A percentile compares a stretch with the other conserved stretches of the same genome.
Conservation (phyloP, 2,113 vertebrate species). For the Gymnocephalus cernua region DNA sequence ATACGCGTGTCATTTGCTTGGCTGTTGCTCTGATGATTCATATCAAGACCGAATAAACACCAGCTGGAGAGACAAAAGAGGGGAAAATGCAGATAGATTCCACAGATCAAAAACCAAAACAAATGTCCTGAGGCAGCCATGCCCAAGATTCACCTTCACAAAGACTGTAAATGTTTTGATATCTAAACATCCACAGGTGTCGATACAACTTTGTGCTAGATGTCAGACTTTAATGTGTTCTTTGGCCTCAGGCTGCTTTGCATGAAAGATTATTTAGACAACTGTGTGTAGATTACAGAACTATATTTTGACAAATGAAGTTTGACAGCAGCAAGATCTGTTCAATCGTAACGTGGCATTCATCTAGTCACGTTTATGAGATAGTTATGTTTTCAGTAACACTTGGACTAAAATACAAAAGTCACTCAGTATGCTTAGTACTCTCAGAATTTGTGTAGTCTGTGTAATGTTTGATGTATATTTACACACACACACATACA, state of each 20-base stretch:
- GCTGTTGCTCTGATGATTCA: constrained; percentile 12
- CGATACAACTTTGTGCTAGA: neutral
- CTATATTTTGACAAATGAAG: neutral
- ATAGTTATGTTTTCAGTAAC: neutral
- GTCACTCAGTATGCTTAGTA: no score
- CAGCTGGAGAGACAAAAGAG: constrained; percentile 39
- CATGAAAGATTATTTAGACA: constrained; percentile 26
- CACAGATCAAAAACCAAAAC: constrained; percentile 10
- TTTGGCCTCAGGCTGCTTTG: constrained; percentile 7
- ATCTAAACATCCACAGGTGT: constrained; percentile 41
- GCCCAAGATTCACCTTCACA: constrained; percentile 26
- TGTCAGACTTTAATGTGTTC: constrained; percentile 9
- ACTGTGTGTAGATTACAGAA: constrained; percentile 1
- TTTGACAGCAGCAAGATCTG: neutral
- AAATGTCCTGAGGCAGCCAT: constrained; percentile 10
- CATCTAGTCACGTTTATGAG: neutral
- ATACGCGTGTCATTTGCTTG: constrained; percentile 26
- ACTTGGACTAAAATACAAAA: no score
- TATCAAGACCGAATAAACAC: constrained; percentile 23
- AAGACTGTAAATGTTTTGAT: constrained; percentile 49
- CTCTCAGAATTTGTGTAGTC: no score
- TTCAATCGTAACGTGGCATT: neutral
- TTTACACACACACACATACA: no score
- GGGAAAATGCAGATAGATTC: neutral
- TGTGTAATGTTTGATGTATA: no score